These are phyloP conservation scores for Tridacna crocea DNA, from an alignment of 2,888 invertebrate species.

Conservation along the genomic window DNA sequence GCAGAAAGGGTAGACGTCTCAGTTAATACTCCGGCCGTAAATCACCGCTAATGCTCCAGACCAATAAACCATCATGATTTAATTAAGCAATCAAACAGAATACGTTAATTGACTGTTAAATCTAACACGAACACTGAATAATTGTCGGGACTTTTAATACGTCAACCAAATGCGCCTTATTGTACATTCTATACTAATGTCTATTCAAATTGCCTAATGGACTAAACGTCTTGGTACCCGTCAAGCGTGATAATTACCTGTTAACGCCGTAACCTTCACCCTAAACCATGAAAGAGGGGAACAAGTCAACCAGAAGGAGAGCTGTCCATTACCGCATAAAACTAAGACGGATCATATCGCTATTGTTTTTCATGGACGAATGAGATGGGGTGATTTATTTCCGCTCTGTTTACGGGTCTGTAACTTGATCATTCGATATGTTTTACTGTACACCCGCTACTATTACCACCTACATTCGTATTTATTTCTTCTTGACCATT, in stretches of 20 bases:
- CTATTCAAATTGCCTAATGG: constrained; percentile 43
- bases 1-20: not conserved
- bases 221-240: constrained; percentile 20
- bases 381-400: not conserved
- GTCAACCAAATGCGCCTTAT: constrained; percentile 14
- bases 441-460: too few relatives aligned
- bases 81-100: constrained; percentile 57
- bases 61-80: constrained; percentile 41
- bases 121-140: constrained; percentile 9
- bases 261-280: constrained; percentile 26
- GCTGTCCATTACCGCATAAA: not conserved
- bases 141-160: not conserved
- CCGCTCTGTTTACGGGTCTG: not conserved
- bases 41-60: constrained; percentile 5
- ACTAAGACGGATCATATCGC: not conserved
- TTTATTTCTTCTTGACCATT: too few relatives aligned
- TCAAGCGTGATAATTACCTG: constrained; percentile 54
- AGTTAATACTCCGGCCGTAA: not conserved
- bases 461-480: too few relatives aligned
- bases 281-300: not conserved
- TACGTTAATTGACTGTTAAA: constrained; percentile 59
- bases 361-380: not conserved
- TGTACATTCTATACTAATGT: constrained; percentile 44
- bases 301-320: constrained; percentile 12
- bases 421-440: not conserved